phyloP scores from a whole-genome alignment of 2,888 invertebrate species.

The Emmelina monodactyla region DNA sequence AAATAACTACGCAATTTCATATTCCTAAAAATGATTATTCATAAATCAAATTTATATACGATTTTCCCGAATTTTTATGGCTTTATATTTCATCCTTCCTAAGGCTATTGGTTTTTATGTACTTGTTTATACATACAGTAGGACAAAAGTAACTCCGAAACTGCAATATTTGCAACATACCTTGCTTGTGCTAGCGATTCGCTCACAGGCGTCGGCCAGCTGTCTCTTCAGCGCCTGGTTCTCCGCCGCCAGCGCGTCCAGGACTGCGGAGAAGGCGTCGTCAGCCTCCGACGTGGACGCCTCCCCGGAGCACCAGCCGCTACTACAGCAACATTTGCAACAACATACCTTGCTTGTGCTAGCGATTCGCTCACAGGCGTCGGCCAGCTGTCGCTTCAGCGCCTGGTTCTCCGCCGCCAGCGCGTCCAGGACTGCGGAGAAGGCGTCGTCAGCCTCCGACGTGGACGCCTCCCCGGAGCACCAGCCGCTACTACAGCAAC shows the following conservation, averaged over 20 bases:
- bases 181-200: constrained; percentile 87
- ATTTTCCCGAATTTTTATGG: too few species aligned
- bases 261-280: constrained; percentile 80
- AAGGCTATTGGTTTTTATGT: too few species aligned
- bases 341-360: constrained; percentile 91
- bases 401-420: constrained; percentile 85
- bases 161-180: too few species aligned
- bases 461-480: constrained; percentile 62
- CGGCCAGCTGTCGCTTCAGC: constrained; percentile 82
- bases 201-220: constrained; percentile 81
- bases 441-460: constrained; percentile 80
- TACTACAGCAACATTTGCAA: too few species aligned
- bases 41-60: too few species aligned
- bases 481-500: too few species aligned
- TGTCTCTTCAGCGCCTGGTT: constrained; percentile 85
- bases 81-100: too few species aligned
- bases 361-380: constrained; percentile 82
- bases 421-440: constrained; percentile 80
- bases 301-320: constrained; percentile 66
- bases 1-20: too few species aligned
- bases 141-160: too few species aligned
- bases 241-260: constrained; percentile 84
- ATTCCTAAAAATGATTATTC: too few species aligned
- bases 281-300: constrained; percentile 71
- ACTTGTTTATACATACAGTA: too few species aligned